Evolutionary conservation across 2,888 invertebrate species (phyloP).

Genomic region (Ferdinandea cuprea): DNA sequence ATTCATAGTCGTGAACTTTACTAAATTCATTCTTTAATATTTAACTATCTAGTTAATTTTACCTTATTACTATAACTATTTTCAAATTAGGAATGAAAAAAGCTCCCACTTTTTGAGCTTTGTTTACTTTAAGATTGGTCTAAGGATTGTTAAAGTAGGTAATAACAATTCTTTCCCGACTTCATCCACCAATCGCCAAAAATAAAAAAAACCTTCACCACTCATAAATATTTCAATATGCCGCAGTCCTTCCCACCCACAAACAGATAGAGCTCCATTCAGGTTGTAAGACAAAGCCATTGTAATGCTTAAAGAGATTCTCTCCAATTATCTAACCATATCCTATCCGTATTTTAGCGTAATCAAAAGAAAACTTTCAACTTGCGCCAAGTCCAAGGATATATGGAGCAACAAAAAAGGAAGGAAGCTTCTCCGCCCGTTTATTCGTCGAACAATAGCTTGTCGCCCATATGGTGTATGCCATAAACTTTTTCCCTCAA

Average conservation of each 20-base stretch:
- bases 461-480: constrained; percentile 10
- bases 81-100: too few relatives aligned
- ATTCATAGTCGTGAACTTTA: too few relatives aligned
- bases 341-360: constrained; percentile 31
- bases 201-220: too few relatives aligned
- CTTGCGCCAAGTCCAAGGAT: constrained; percentile 5
- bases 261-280: neutral
- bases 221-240: neutral
- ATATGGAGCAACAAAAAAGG: too few relatives aligned
- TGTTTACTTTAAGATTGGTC: too few relatives aligned
- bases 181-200: too few relatives aligned
- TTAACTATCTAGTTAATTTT: too few relatives aligned
- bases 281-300: neutral
- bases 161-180: too few relatives aligned
- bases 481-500: constrained; percentile 24
- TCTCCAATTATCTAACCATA: constrained; percentile 32
- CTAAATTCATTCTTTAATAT: too few relatives aligned
- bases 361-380: constrained; percentile 32
- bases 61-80: too few relatives aligned
- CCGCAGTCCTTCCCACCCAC: neutral
- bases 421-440: constrained; percentile 12
- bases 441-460: constrained; percentile 28
- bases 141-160: too few relatives aligned
- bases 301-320: constrained; percentile 40
- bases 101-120: too few relatives aligned